Percentiles rank a stretch among this genome's conserved stretches.
Evolutionary conservation across 2,113 vertebrate species (phyloP).

Genomic region (Chunga burmeisteri): DNA sequence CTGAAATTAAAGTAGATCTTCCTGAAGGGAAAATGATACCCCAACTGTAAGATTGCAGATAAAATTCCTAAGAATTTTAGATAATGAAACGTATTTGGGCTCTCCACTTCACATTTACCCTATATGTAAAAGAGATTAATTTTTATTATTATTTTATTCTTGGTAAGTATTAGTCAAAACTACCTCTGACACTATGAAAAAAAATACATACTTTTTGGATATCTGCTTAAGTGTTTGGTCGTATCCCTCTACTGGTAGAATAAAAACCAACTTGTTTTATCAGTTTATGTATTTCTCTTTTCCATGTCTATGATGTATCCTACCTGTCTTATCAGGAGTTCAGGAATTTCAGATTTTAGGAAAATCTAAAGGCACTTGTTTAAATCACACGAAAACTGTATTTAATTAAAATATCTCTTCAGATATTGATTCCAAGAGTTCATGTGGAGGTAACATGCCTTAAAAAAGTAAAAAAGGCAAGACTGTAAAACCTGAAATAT

Average conservation of each 20-base stretch:
- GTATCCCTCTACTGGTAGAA: background rate
- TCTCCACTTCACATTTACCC: background rate
- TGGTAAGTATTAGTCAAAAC: fast-evolving
- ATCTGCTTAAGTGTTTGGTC: background rate
- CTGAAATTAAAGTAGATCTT: background rate
- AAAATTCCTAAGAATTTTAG: background rate
- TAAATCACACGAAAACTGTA: background rate
- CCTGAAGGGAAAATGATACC: background rate
- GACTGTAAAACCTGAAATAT: background rate
- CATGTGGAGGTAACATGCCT: background rate
- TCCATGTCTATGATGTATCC: background rate
- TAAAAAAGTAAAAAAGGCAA: background rate
- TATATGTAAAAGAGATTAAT: background rate
- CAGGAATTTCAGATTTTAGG: background rate
- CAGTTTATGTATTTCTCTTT: background rate
- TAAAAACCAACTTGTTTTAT: background rate
- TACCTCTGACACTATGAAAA: background rate
- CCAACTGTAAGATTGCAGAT: background rate
- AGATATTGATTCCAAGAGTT: background rate
- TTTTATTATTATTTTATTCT: background rate
- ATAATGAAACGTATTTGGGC: background rate
- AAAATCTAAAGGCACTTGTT: background rate
- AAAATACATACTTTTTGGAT: background rate
- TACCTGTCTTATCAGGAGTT: background rate
- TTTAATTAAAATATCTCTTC: background rate